Evolutionary conservation across 1,140 invertebrate species (phyloP), one percentile per base, ranked within the genome.

Genomic region (Pachypeltis micranthus): DNA sequence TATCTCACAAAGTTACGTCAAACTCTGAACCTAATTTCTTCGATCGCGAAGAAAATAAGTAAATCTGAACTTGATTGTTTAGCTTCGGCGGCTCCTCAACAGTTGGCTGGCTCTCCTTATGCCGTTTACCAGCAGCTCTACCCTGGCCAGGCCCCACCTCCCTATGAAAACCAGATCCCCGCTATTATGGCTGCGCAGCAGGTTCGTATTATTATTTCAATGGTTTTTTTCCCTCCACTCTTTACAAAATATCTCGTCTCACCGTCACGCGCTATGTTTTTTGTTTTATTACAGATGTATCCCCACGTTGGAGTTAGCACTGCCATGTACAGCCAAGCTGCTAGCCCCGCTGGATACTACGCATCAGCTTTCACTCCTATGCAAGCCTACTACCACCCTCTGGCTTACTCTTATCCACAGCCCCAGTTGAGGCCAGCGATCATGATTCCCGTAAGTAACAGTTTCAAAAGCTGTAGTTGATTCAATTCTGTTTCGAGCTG

Each of bases 401-500:
- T 84, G 27, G 79, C 81, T 51, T 78, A 79, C 25, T 78, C 80
- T 63, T 83, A 84, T 75, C 81, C 83, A 28, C 76, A 78, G 63
- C 66, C 59, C 59, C 81, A 81, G 65, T 77, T 87, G 61, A 79
- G 85, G 69, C 85, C 85, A 66, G 86, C 85, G 44, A 85, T 88
- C 66, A 85, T 88, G 82, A 84, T 87, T 72, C 84, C 85, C 70
- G 85, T 86, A 73, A 80, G 81, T 80, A 67, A 63, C 67, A 59
- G 21, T 26, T 64, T 27, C n/a, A n/a, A n/a, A n/a, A n/a, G n/a
- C n/a, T n/a, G n/a, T n/a, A n/a, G n/a, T n/a, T n/a, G n/a, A n/a
- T n/a, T n/a, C n/a, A n/a, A n/a, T n/a, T n/a, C n/a, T n/a, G n/a
- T n/a, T n/a, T n/a, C n/a, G n/a, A n/a, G n/a, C n/a, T n/a, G n/a